Evolutionary conservation across 2,888 invertebrate genomes (phyloP), one percentile per base, ranked within the genome.

Genomic region (Acanthosepion lycidas): DNA sequence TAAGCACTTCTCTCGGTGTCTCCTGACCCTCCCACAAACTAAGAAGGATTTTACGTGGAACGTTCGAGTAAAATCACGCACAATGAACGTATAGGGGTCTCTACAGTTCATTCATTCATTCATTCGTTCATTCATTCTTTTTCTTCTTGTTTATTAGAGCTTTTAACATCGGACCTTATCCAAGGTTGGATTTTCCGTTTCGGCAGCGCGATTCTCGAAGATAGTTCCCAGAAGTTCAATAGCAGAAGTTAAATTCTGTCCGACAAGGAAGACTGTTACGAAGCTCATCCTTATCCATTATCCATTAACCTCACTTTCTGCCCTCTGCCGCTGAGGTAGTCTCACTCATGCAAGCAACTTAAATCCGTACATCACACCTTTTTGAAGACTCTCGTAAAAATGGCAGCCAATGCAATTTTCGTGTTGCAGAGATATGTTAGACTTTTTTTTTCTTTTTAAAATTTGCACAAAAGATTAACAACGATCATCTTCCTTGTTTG

Each of bases 341-440:
- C 33, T 33, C 12, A n/a, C 12, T 78, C 78, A 15, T 9, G 12
- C 78, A 18, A n/a, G n/a, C n/a, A 78, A n/a, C n/a, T 12, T 78
- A 33, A 78, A 78, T 78, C 78, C 78, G 78, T 33, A 78, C n/a
- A n/a, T 78, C n/a, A 78, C 78, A 78, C 78, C 78, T 78, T 78
- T 78, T n/a, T 0, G n/a, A 78, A 78, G n/a, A n/a, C 12, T 2
- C n/a, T 15, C 5, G n/a, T 3, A n/a, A 78, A n/a, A 78, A n/a
- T n/a, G 78, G n/a, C n/a, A 8, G 15, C 78, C 78, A 78, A n/a
- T 78, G n/a, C 78, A 78, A 1, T 78, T 78, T 78, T n/a, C 78
- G 28, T 28, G 15, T 78, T 15, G 78, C 78, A 78, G n/a, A 28
- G 28, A 9, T 15, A 9, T 9, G 15, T n/a, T 15, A 12, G n/a